phyloP scores from a whole-genome alignment of 2,113 vertebrate species.

The Tiliqua scincoides region DNA sequence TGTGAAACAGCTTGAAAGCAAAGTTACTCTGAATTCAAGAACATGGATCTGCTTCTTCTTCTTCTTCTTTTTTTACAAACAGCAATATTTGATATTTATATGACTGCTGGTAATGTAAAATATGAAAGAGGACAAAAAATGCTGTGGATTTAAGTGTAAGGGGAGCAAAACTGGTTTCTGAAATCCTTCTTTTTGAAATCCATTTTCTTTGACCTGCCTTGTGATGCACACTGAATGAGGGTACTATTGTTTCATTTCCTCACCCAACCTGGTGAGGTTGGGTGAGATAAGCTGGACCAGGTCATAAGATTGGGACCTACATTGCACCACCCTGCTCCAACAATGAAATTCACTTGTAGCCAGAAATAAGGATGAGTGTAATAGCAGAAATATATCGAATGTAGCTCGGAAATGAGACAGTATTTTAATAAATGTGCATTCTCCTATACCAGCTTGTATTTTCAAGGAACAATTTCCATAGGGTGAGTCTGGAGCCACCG shows the following conservation, averaged over 20 bases:
- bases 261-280: not conserved
- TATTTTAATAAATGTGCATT: slow-evolving; percentile 34
- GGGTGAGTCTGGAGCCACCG: not conserved
- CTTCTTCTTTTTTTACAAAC: not conserved
- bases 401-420: slow-evolving; percentile 12
- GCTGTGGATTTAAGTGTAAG: slow-evolving; percentile 4
- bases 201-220: not conserved
- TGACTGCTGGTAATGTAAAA: not conserved
- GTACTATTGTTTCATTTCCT: not conserved
- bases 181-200: not conserved
- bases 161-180: not conserved
- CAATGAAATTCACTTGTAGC: not conserved
- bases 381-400: slow-evolving; percentile 5
- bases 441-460: not conserved
- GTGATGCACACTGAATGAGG: not conserved
- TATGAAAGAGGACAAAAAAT: not conserved
- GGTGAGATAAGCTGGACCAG: not conserved
- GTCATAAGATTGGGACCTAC: not conserved
- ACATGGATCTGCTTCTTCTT: too few species aligned
- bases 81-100: not conserved
- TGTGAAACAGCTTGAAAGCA: not conserved
- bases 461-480: not conserved
- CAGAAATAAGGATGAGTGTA: not conserved
- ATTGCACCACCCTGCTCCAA: slow-evolving; percentile 16
- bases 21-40: not conserved